Conservation (phyloP, 2,888 invertebrate genomes). For the Lutraria lutraria region DNA sequence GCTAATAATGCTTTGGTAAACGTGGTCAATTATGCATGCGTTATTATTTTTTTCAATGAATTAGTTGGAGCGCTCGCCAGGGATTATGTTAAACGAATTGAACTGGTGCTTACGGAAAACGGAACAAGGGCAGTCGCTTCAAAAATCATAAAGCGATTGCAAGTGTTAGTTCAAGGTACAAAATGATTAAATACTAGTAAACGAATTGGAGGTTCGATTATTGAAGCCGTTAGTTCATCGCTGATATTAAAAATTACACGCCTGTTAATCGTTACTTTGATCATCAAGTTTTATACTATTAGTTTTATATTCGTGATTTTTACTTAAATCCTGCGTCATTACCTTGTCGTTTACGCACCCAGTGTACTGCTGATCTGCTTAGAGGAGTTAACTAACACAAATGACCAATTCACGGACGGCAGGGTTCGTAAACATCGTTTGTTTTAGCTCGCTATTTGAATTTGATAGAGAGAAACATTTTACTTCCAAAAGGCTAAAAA, state of each 20-base stretch:
- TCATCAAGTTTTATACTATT: neutral
- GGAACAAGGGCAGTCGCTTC: neutral
- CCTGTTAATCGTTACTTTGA: neutral
- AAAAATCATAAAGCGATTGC: neutral
- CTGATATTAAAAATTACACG: neutral
- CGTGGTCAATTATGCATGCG: slow-evolving; percentile 38
- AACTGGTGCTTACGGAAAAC: neutral
- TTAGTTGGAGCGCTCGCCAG: slow-evolving; percentile 31
- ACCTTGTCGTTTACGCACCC: neutral
- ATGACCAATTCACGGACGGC: neutral
- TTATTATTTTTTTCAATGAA: slow-evolving; percentile 47
- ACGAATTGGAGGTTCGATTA: neutral
- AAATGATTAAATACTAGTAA: neutral
- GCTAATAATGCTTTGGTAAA: slow-evolving; percentile 42
- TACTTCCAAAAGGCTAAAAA: too few species aligned
- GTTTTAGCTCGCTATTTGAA: too few species aligned
- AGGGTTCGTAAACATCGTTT: too few species aligned
- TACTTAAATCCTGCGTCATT: too few species aligned
- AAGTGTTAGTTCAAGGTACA: neutral
- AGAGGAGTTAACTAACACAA: neutral
- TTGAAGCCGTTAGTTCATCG: neutral
- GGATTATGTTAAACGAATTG: slow-evolving; percentile 20
- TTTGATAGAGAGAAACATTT: too few species aligned
- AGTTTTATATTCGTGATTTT: too few species aligned
- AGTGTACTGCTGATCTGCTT: neutral